Evolutionary conservation across 2,797 vertebrate species (phyloP).

Genomic region (Margarornis squamiger): DNA sequence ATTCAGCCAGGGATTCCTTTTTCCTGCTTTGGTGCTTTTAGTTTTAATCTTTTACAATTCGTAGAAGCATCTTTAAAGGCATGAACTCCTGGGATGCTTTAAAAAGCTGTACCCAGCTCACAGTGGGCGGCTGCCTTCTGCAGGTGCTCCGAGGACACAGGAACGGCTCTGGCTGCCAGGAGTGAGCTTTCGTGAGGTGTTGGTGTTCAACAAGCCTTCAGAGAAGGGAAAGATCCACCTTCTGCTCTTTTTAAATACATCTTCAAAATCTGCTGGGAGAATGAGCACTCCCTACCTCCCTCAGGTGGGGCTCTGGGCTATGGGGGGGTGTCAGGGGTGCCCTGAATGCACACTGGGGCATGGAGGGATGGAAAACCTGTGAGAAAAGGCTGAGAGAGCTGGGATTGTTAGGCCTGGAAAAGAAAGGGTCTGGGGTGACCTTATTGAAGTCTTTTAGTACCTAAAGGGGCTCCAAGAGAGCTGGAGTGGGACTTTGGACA

Average conservation of each 20-base stretch:
- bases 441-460: accelerated
- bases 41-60: background rate
- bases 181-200: accelerated
- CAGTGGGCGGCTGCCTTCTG: background rate
- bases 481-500: background rate
- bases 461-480: background rate
- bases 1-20: background rate
- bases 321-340: accelerated
- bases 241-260: accelerated
- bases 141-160: background rate
- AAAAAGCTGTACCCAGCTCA: accelerated
- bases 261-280: too few species aligned
- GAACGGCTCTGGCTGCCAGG: background rate
- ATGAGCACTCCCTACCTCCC: accelerated
- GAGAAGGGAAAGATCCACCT: background rate
- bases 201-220: accelerated
- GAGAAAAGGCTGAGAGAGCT: background rate
- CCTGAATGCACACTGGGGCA: background rate
- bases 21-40: background rate
- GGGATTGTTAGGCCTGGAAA: background rate
- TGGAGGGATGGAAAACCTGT: accelerated
- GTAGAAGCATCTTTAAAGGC: background rate
- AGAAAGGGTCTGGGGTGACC: background rate
- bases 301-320: background rate
- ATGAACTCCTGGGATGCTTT: background rate